phyloP scores from a whole-genome alignment of 2,797 vertebrate genomes.

The Pseudochirops corinnae region DNA sequence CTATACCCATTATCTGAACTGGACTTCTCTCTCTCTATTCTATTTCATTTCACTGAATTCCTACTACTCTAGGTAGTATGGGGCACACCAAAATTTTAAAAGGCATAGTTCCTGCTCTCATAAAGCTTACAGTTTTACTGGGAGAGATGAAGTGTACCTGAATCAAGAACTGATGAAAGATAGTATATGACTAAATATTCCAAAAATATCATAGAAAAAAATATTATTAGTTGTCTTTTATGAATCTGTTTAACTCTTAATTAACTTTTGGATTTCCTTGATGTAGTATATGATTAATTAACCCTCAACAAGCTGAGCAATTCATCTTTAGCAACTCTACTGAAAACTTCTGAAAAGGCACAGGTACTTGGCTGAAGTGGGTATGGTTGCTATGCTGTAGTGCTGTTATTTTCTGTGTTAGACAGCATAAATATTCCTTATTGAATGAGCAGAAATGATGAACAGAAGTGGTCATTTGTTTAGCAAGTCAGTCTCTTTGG shows the following conservation, averaged over 20 bases:
- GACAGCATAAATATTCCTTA: constrained; percentile 11
- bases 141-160: neutral
- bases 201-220: constrained; percentile 1
- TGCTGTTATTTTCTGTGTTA: neutral
- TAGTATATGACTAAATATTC: constrained; percentile 26
- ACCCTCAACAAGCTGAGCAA: constrained; percentile 23
- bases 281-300: constrained; percentile 31
- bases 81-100: neutral
- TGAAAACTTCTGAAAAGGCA: constrained; percentile 23
- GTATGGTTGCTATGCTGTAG: constrained; percentile 30
- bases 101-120: neutral
- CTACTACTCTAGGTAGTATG: neutral
- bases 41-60: neutral
- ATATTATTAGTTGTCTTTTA: neutral
- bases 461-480: neutral
- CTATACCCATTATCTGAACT: neutral
- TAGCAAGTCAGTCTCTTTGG: neutral
- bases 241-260: constrained; percentile 7
- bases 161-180: neutral
- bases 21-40: neutral
- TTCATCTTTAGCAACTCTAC: constrained; percentile 25
- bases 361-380: constrained; percentile 59
- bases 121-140: neutral
- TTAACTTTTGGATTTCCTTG: constrained; percentile 8
- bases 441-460: constrained; percentile 30